Evolutionary conservation across 2,797 vertebrate genomes (phyloP).

Genomic region (Amphiprion clarkii): DNA sequence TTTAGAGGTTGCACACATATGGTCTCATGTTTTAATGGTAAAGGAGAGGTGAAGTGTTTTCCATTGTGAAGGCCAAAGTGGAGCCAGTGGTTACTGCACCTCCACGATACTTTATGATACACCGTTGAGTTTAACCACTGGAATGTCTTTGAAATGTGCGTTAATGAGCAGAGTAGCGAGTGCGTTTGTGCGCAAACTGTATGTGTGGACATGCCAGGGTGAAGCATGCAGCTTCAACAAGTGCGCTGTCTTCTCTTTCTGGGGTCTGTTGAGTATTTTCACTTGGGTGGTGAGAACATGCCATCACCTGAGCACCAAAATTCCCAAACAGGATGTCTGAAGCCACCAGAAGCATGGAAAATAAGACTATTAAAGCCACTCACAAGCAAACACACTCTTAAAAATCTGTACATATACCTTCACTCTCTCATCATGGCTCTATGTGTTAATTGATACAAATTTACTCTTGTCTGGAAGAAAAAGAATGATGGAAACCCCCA

Average conservation of each 20-base stretch:
- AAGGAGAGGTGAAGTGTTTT: constrained; percentile 49
- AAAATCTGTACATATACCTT: background rate
- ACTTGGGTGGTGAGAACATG: background rate
- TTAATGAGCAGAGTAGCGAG: constrained; percentile 48
- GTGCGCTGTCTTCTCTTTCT: background rate
- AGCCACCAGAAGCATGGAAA: too few relatives aligned
- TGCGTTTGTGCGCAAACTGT: constrained; percentile 13
- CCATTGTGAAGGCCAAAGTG: constrained; percentile 42
- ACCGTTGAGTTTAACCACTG: constrained; percentile 56
- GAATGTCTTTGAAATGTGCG: constrained; percentile 73
- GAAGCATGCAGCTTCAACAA: background rate
- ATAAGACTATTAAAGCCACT: background rate
- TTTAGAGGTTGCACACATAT: constrained; percentile 6
- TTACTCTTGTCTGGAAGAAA: constrained; percentile 30
- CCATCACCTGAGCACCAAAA: background rate
- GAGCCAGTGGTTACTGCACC: constrained; percentile 44
- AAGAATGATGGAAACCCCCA: constrained; percentile 33
- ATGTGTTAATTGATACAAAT: constrained; percentile 23
- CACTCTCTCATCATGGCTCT: background rate
- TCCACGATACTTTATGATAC: constrained; percentile 62
- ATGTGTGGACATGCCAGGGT: constrained; percentile 21
- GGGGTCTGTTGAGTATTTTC: constrained; percentile 6
- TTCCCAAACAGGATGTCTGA: too few relatives aligned
- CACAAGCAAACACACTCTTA: background rate
- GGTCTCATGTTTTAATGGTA: constrained; percentile 38